Percentiles rank a stretch among this genome's conserved stretches.
Conservation (phyloP, 2,113 vertebrate species). For the Triplophysa siluroides region DNA sequence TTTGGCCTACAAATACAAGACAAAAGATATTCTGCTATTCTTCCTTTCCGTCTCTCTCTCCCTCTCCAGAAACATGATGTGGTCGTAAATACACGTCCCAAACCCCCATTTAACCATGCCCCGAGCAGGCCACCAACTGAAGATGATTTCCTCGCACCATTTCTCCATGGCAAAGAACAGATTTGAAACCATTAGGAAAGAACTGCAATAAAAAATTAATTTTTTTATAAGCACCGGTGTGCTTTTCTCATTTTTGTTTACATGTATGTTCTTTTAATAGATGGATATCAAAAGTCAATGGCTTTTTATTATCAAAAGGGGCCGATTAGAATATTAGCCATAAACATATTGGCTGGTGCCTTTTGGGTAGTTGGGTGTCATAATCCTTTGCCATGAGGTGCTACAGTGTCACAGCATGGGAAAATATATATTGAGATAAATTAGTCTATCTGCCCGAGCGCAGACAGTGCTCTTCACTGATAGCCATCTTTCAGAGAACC, state of each 20-base stretch:
- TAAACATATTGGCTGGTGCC: background rate
- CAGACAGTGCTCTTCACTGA: constrained; percentile 18
- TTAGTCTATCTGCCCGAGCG: constrained; percentile 19
- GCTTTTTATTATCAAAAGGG: background rate
- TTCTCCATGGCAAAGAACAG: constrained; percentile 6
- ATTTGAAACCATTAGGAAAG: background rate
- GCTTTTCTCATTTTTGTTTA: background rate
- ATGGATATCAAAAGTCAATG: background rate
- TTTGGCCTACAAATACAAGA: constrained; percentile 9
- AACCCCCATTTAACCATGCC: background rate
- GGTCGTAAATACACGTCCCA: background rate
- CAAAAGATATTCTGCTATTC: background rate
- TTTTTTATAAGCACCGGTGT: background rate
- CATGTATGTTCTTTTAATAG: background rate
- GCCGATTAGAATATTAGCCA: constrained; percentile 13
- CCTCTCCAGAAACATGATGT: background rate
- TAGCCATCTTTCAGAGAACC: constrained; percentile 53
- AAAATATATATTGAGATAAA: constrained; percentile 36
- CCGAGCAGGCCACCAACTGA: background rate
- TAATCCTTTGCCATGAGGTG: background rate
- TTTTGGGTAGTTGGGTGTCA: background rate
- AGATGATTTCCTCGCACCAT: background rate
- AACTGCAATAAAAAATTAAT: background rate
- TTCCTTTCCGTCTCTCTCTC: background rate
- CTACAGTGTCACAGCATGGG: background rate